These are phyloP conservation scores for Dendrocopos noguchii DNA, from an alignment of 2,113 vertebrate species.

Conservation along the genomic window DNA sequence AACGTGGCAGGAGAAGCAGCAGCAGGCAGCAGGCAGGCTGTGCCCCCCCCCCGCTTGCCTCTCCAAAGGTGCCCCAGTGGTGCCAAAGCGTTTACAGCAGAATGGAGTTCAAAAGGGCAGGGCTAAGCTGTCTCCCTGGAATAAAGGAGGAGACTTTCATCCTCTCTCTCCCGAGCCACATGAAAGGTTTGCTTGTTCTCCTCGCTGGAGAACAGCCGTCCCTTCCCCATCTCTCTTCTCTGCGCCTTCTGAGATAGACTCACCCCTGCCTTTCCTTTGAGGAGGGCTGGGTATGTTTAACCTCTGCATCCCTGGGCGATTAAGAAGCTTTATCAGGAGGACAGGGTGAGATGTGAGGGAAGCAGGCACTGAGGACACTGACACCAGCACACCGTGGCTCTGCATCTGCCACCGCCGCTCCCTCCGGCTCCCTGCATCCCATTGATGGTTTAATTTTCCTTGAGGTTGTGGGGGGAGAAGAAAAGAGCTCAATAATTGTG, in stretches of 20 bases:
- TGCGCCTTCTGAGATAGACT: not conserved
- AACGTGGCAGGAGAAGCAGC: not conserved
- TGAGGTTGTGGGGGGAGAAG: conserved; percentile 53
- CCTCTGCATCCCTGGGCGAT: not conserved
- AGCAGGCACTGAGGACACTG: not conserved
- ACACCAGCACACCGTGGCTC: not conserved
- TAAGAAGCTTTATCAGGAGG: not conserved
- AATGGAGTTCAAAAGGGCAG: not conserved
- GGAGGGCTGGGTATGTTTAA: not conserved
- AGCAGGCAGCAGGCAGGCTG: not conserved
- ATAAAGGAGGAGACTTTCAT: not conserved
- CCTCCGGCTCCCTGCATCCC: not conserved
- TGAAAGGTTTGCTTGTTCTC: not conserved
- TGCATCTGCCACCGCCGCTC: not conserved
- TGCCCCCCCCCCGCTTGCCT: rapidly evolving
- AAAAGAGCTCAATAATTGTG: conserved; percentile 75
- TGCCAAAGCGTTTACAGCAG: not conserved
- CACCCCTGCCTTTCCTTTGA: not conserved
- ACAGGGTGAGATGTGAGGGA: rapidly evolving
- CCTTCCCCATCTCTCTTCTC: not conserved
- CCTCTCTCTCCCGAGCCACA: not conserved
- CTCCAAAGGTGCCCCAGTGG: not conserved
- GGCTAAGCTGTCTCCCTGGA: not conserved
- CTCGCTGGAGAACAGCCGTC: not conserved
- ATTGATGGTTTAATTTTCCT: conserved; percentile 34